Conservation (phyloP, 2,797 vertebrate species). For the Phylloscopus collybita region DNA sequence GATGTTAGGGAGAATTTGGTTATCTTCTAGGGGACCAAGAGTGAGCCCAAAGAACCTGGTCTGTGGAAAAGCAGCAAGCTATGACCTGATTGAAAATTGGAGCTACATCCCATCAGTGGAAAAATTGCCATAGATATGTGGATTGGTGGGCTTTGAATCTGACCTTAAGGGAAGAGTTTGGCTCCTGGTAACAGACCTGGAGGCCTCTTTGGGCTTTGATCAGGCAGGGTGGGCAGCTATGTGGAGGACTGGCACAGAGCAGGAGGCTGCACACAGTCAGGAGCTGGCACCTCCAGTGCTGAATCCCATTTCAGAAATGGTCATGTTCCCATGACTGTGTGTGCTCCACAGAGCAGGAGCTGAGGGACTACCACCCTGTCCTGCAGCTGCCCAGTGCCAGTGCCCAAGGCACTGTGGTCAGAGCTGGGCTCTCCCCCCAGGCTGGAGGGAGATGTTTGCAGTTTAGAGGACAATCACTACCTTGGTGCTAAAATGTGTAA, state of each 20-base stretch:
- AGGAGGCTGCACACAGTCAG: background rate
- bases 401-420: background rate
- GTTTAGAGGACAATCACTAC: background rate
- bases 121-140: background rate
- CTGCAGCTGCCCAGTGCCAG: fast-evolving
- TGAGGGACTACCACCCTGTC: background rate
- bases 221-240: background rate
- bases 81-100: background rate
- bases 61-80: background rate
- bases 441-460: constrained; percentile 19
- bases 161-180: background rate
- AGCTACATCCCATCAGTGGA: background rate
- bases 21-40: background rate
- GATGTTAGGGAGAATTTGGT: background rate
- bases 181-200: background rate
- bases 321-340: background rate
- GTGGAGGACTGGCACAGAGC: background rate
- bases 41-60: background rate
- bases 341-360: background rate
- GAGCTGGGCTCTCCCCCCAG: background rate
- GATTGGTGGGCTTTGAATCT: background rate
- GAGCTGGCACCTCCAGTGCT: background rate
- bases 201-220: background rate
- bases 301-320: background rate
- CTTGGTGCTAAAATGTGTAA: constrained; percentile 29